Evolutionary conservation across 2,888 invertebrate genomes (phyloP), one percentile per base, ranked within the genome.

Genomic region (Acleris emargana): DNA sequence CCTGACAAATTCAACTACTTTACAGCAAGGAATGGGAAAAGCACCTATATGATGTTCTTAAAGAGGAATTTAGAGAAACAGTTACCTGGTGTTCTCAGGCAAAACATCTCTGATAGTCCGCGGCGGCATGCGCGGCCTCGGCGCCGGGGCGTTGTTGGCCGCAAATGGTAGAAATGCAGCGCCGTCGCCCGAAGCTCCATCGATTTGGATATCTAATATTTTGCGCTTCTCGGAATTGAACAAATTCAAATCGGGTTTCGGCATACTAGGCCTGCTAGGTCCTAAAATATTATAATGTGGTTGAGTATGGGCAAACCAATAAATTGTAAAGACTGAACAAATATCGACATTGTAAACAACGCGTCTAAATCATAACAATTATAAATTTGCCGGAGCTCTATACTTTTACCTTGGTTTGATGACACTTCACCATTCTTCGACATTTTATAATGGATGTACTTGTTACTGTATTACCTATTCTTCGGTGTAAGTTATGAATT

Each of bases 351-450:
- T 51, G 59, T 62, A 59, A 59, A 64, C 55, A 59, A 67, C 42
- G 20, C 43, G 32, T 18, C 54, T 38, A 55, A 22, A 57, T 22
- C 66, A 58, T 50, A 67, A 51, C 52, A 45, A 59, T 16, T 45
- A n/a, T 45, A 45, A n/a, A 55, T 58, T 58, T 42, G 18, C 51
- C 49, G 58, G 62, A 58, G 52, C 38, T 53, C 60, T 58, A 57
- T 58, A 60, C 58, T 63, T 62, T 74, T 76, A 89, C 94, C 93
- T 90, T 94, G 94, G 87, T 93, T 94, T 84, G 94, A 93, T 81
- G 95, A 94, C 91, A 95, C 94, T 88, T 94, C 94, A 89, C 94
- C 94, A 93, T 94, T 95, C 90, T 95, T 95, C 93, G 95, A 95
- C 95, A 95, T 95, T 93, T 88, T 90, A 38, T 45, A 70, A 62